Base-by-base conservation (phyloP, 2,113 vertebrate species). In the Corvus hawaiiensis region DNA sequence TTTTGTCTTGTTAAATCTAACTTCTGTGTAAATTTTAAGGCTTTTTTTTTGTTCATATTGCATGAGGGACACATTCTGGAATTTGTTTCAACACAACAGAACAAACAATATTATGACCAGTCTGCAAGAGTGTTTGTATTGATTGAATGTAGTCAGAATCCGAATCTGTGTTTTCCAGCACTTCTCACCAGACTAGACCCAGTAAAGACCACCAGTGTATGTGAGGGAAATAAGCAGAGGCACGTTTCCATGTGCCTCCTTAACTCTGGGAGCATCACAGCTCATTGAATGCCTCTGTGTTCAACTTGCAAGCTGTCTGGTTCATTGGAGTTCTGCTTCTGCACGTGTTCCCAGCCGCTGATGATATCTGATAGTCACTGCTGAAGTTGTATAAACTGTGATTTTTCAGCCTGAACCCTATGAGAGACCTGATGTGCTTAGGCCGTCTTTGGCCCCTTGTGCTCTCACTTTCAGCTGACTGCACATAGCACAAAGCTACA, bases 261-360 rank as follows among this genome's bases (percentile, higher is more conserved):
- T 79, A 13, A 23, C 46, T 44, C 26, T 30, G n/a, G 46, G n/a
- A 69, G 37, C 67, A 58, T 37, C 16, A 6, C 28, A 23, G 67
- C 28, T 76, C 8, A 0, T 39, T 16, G 16, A 49, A 4, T 66
- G 26, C 23, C 23, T 74, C 84, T 2, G 0, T 27, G 49, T 61
- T 72, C 46, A 43, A 13, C 41, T 72, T 76, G 15, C 8, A 84
- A 13, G 39, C 35, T 74, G 13, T 12, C 11, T 41, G 24, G 55
- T 62, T 62, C 39, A 20, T 77, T 39, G 30, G 32, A 81, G 48
- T 75, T 94, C 33, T 87, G 23, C 51, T 93, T 76, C 55, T 88
- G 71, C 27, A 20, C 2, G 0, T 67, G 18, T 33, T 93, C 59
- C 58, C 27, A 51, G 59, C 62, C 82, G 58, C 41, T 79, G 54